Conservation (phyloP, 2,888 invertebrate genomes). For the Campopleginae sp. region DNA sequence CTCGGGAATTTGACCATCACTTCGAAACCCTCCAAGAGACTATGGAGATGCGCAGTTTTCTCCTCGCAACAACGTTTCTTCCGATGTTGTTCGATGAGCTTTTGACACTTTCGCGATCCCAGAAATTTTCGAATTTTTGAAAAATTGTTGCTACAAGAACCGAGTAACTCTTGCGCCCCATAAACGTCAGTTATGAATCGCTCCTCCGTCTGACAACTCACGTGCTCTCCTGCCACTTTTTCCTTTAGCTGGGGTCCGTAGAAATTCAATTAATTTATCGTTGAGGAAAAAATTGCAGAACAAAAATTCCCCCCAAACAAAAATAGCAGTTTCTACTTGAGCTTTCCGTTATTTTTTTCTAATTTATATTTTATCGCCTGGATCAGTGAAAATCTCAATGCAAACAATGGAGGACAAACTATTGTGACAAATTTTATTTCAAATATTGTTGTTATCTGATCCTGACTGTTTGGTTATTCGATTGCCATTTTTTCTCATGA, state of each 20-base stretch:
- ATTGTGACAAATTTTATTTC: too few relatives aligned
- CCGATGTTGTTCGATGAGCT: conserved; percentile 64
- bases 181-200: conserved; percentile 62
- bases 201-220: conserved; percentile 64
- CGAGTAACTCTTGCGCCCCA: conserved; percentile 63
- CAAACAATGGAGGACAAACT: too few relatives aligned
- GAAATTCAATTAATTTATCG: background rate
- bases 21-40: conserved; percentile 71
- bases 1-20: conserved; percentile 63
- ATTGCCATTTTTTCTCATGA: too few relatives aligned
- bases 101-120: conserved; percentile 69
- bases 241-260: conserved; percentile 22
- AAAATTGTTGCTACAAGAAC: conserved; percentile 69
- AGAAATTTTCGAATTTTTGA: conserved; percentile 70
- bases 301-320: too few relatives aligned
- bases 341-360: too few relatives aligned
- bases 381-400: too few relatives aligned
- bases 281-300: background rate
- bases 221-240: conserved; percentile 47
- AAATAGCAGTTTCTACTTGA: background rate
- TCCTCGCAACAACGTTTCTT: conserved; percentile 71
- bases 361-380: too few relatives aligned
- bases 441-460: too few relatives aligned
- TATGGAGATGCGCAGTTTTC: conserved; percentile 72
- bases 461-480: too few relatives aligned